phyloP scores from a whole-genome alignment of 2,888 invertebrate genomes.

The Meghimatium bilineatum region DNA sequence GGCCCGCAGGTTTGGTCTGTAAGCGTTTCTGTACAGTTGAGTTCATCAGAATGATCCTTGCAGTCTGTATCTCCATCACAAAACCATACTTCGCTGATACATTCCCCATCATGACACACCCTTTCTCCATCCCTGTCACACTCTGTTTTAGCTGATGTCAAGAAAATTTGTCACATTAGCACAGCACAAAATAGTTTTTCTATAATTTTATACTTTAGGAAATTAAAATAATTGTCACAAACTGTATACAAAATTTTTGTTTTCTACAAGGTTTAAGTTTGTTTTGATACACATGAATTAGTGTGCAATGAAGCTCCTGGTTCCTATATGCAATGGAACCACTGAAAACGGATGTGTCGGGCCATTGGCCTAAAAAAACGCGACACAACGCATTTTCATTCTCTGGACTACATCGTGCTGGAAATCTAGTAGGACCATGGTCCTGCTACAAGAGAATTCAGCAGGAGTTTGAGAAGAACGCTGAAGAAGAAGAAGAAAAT shows the following conservation, averaged over 20 bases:
- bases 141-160: not conserved
- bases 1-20: not conserved
- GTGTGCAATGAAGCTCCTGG: too few relatives aligned
- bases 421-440: too few relatives aligned
- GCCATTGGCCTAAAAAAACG: too few relatives aligned
- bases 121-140: constrained; percentile 12
- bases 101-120: constrained; percentile 49
- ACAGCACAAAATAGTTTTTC: not conserved
- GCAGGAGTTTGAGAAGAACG: too few relatives aligned
- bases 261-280: not conserved
- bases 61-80: constrained; percentile 70
- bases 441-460: too few relatives aligned
- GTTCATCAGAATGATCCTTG: constrained; percentile 60
- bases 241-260: not conserved
- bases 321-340: too few relatives aligned
- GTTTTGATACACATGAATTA: not conserved
- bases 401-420: too few relatives aligned
- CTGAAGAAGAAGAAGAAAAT: too few relatives aligned
- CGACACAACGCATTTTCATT: too few relatives aligned
- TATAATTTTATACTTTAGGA: too few relatives aligned
- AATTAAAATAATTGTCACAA: not conserved
- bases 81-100: constrained; percentile 60
- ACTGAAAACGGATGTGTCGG: too few relatives aligned
- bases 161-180: not conserved
- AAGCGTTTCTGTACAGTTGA: constrained; percentile 46